Percentiles rank a stretch among this genome's conserved stretches.
Conservation (phyloP, 1,140 invertebrate species). For the Calliopsis andreniformis region DNA sequence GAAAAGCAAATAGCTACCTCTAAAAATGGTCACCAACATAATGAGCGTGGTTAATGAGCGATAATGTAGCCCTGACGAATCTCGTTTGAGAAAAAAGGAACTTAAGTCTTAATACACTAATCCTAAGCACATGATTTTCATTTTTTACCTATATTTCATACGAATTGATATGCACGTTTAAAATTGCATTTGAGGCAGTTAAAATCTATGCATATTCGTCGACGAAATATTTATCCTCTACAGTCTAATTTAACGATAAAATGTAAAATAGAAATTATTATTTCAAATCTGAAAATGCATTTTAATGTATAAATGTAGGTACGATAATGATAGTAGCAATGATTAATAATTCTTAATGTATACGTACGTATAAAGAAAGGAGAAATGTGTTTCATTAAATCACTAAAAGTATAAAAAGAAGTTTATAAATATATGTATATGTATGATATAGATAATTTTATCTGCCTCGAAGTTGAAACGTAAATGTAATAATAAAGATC, state of each 20-base stretch:
- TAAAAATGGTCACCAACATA: not conserved
- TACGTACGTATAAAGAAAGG: not conserved
- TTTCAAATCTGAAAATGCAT: not conserved
- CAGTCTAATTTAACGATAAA: not conserved
- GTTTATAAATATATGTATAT: not conserved
- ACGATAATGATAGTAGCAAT: not conserved
- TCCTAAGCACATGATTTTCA: conserved; percentile 4
- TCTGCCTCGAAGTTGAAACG: conserved; percentile 11
- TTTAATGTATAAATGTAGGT: not conserved
- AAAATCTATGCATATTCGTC: not conserved
- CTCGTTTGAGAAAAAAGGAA: conserved; percentile 12
- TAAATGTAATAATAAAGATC: not conserved
- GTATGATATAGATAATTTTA: not conserved
- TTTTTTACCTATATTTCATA: not conserved
- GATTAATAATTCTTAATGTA: not conserved
- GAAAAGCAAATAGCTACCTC: too few species aligned
- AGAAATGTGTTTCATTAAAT: not conserved
- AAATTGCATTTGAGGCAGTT: conserved; percentile 19
- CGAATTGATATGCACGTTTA: not conserved
- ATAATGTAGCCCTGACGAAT: not conserved
- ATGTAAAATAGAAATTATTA: too few species aligned
- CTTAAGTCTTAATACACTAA: conserved; percentile 1
- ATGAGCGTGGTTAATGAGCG: not conserved
- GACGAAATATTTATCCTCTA: not conserved
- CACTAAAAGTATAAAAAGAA: not conserved